Conservation (phyloP, 2,113 vertebrate genomes). For the Ciconia maguari region DNA sequence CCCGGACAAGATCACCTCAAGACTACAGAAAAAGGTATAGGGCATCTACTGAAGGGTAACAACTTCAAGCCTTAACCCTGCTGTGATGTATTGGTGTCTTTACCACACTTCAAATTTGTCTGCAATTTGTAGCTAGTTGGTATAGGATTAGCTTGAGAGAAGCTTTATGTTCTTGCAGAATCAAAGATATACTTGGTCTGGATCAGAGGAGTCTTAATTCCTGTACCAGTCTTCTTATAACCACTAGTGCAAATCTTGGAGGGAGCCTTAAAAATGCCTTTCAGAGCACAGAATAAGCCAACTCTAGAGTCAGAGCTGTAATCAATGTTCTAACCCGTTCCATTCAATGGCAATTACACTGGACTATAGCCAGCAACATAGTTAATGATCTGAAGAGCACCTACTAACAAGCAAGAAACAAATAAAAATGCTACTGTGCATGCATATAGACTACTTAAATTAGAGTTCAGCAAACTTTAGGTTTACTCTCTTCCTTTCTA, state of each 20-base stretch:
- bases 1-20: not conserved
- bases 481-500: not conserved
- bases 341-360: not conserved
- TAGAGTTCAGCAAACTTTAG: not conserved
- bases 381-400: not conserved
- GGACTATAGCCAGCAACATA: not conserved
- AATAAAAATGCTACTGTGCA: not conserved
- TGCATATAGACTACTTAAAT: not conserved
- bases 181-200: not conserved
- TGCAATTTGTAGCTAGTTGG: not conserved
- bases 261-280: not conserved
- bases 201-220: not conserved
- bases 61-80: not conserved
- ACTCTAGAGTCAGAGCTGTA: not conserved
- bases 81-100: not conserved
- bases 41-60: slow-evolving; percentile 58
- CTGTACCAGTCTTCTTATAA: not conserved
- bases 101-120: not conserved
- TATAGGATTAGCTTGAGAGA: not conserved
- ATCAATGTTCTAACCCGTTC: not conserved
- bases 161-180: not conserved
- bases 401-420: not conserved
- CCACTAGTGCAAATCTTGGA: not conserved
- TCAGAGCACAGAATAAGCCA: not conserved
- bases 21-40: not conserved